phyloP scores from a whole-genome alignment of 2,888 invertebrate genomes.

The Yponomeuta sedellus region DNA sequence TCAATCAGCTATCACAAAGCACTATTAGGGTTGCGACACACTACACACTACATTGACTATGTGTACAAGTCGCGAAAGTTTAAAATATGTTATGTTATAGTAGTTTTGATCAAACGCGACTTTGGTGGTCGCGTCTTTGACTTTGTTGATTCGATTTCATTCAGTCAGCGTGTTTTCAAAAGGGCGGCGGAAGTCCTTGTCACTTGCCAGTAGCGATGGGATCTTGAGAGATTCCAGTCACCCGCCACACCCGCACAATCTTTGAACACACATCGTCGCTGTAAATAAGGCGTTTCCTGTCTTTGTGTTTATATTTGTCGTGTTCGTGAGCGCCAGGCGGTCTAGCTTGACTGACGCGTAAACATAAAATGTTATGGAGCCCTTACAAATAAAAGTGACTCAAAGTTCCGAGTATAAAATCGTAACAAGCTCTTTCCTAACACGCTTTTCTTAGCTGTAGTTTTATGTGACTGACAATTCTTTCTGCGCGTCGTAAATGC shows the following conservation, averaged over 20 bases:
- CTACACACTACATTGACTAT: no score
- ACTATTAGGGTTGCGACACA: no score
- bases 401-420: no score
- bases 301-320: not conserved
- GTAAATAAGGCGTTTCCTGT: not conserved
- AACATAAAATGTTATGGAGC: not conserved
- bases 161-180: not conserved
- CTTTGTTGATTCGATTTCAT: conserved; percentile 15
- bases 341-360: not conserved
- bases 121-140: conserved; percentile 16
- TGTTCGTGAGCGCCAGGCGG: not conserved
- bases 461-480: not conserved
- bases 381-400: no score
- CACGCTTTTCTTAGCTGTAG: not conserved
- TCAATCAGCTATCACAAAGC: no score
- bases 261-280: not conserved
- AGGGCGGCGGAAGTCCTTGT: not conserved
- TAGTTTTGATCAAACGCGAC: conserved; percentile 22
- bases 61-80: no score
- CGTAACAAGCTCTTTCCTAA: not conserved
- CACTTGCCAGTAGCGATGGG: not conserved
- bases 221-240: not conserved
- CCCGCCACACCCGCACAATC: not conserved
- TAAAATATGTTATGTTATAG: no score
- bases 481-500: not conserved